A percentile compares a stretch with the other conserved stretches of the same genome.
phyloP scores from a whole-genome alignment of 1,140 invertebrate genomes.

The Cepaea nemoralis region DNA sequence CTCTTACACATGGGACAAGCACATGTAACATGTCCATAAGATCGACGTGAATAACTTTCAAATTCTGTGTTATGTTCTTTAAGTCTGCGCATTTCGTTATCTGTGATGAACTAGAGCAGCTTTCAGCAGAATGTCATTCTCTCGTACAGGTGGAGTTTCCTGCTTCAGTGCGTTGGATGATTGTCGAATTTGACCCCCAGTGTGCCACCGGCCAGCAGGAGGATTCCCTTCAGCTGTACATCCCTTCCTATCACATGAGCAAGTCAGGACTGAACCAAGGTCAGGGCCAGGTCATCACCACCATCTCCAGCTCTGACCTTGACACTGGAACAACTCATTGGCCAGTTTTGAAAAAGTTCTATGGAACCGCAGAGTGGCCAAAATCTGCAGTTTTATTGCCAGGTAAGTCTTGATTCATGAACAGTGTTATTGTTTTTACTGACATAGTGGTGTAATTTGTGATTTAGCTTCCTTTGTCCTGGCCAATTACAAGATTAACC shows the following conservation, averaged over 20 bases:
- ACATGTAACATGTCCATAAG: no score
- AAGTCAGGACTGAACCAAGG: constrained; percentile 43
- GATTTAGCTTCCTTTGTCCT: no score
- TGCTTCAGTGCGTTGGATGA: constrained; percentile 88
- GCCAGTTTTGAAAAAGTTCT: constrained; percentile 82
- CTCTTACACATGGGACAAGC: no score
- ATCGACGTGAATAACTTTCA: no score
- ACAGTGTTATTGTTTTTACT: no score
- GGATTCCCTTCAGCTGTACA: constrained; percentile 90
- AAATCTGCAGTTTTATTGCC: constrained; percentile 88
- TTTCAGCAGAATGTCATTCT: background rate
- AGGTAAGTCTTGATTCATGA: constrained; percentile 77
- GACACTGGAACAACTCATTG: constrained; percentile 74
- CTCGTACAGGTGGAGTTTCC: constrained; percentile 86
- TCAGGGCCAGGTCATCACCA: constrained; percentile 33
- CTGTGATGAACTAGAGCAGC: no score
- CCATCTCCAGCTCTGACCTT: constrained; percentile 54
- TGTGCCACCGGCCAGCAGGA: constrained; percentile 94
- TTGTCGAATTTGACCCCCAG: constrained; percentile 91
- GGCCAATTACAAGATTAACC: no score
- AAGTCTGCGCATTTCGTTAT: no score
- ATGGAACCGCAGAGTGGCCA: constrained; percentile 85
- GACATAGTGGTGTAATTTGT: no score
- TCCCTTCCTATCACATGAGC: constrained; percentile 73
- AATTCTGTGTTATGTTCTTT: no score